A percentile compares a stretch with the other conserved stretches of the same genome.
Evolutionary conservation across 1,140 invertebrate species (phyloP).

Genomic region (Sycophila sp.): DNA sequence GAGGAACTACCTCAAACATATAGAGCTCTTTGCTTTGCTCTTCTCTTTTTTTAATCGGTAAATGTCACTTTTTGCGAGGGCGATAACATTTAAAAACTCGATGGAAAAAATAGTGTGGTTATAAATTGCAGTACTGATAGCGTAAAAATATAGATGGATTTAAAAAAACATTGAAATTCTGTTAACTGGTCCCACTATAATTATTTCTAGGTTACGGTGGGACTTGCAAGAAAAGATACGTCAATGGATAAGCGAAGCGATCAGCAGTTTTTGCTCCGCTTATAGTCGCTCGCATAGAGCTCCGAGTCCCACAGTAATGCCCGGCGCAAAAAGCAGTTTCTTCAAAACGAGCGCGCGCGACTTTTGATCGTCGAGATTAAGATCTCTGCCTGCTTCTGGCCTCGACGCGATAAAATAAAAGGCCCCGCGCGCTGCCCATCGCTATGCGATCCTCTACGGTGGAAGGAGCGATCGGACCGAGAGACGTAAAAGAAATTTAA

Average conservation of each 20-base stretch:
- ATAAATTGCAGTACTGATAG: too few species aligned
- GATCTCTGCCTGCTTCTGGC: constrained; percentile 15
- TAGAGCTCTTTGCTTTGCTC: too few species aligned
- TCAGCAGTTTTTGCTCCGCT: too few species aligned
- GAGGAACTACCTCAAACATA: too few species aligned
- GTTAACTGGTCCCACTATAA: too few species aligned
- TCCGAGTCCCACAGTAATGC: background rate
- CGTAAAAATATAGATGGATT: too few species aligned
- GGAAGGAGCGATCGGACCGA: background rate
- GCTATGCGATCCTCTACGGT: constrained; percentile 1
- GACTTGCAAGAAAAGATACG: background rate
- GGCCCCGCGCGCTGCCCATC: background rate
- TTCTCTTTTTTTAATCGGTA: too few species aligned
- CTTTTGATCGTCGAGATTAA: constrained; percentile 27
- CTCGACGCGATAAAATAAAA: constrained; percentile 20
- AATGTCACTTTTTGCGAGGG: too few species aligned
- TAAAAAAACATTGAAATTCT: too few species aligned
- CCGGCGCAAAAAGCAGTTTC: constrained; percentile 19
- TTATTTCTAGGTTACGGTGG: too few species aligned
- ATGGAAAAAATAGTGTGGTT: too few species aligned
- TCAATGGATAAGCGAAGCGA: background rate
- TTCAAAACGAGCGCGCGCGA: constrained; percentile 1
- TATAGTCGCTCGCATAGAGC: background rate
- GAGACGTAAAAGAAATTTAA: constrained; percentile 33
- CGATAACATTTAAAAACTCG: too few species aligned